Evolutionary conservation across 1,140 invertebrate species (phyloP).

Genomic region (Dendrolimus kikuchii): DNA sequence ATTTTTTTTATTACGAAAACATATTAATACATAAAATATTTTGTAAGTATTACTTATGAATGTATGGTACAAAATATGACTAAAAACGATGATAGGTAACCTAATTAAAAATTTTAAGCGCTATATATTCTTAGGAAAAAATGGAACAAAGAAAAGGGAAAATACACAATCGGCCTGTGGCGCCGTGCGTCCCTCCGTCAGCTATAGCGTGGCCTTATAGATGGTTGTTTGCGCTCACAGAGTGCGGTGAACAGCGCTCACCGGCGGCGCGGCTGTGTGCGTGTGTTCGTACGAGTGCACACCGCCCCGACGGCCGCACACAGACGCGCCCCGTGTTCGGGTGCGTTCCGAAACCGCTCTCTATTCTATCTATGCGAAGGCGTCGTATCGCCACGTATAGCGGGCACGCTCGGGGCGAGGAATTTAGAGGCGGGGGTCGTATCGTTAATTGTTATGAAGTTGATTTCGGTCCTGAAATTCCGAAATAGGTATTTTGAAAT

Average conservation of each 20-base stretch:
- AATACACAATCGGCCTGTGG: constrained; percentile 37
- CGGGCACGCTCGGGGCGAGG: constrained; percentile 68
- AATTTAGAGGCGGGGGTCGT: constrained; percentile 71
- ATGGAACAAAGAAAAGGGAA: constrained; percentile 22
- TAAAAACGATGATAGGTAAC: no score
- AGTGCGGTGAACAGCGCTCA: constrained; percentile 72
- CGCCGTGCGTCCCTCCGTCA: constrained; percentile 58
- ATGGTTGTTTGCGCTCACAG: constrained; percentile 72
- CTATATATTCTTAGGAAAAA: neutral
- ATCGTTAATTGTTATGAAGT: constrained; percentile 73
- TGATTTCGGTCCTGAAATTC: constrained; percentile 71
- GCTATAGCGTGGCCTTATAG: constrained; percentile 73
- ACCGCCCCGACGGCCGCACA: constrained; percentile 29
- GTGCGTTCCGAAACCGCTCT: constrained; percentile 70
- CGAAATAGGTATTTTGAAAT: constrained; percentile 70
- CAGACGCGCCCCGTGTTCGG: constrained; percentile 36
- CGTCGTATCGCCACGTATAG: constrained; percentile 68
- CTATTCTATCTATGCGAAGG: constrained; percentile 72
- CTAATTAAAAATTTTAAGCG: no score
- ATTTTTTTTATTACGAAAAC: no score
- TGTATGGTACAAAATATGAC: neutral
- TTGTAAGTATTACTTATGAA: neutral
- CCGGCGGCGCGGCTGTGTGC: constrained; percentile 57
- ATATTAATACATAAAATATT: neutral
- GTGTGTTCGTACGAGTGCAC: constrained; percentile 43